phyloP scores from a whole-genome alignment of 2,113 vertebrate species.

The Limanda limanda region DNA sequence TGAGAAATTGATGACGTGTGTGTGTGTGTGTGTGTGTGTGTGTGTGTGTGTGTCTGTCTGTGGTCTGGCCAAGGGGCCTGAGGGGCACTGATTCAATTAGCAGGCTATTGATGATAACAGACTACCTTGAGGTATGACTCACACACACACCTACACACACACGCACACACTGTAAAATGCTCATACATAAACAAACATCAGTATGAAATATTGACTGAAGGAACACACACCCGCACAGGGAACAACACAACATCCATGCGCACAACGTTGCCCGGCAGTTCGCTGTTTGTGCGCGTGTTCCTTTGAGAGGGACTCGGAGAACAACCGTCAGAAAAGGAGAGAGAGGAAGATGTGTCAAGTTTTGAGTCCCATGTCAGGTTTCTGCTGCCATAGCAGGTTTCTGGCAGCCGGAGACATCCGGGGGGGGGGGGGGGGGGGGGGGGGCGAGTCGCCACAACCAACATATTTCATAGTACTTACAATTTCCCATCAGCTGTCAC shows the following conservation, averaged over 20 bases:
- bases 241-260: background rate
- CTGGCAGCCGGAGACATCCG: slow-evolving; percentile 45
- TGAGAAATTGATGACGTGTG: slow-evolving; percentile 56
- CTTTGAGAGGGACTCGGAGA: slow-evolving; percentile 35
- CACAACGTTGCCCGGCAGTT: background rate
- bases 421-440: background rate
- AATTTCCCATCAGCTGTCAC: slow-evolving; percentile 30
- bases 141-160: slow-evolving; percentile 21
- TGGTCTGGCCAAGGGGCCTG: slow-evolving; percentile 66
- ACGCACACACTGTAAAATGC: slow-evolving; percentile 1
- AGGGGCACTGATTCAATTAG: slow-evolving; percentile 77
- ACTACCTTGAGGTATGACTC: slow-evolving; percentile 63
- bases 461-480: slow-evolving; percentile 21
- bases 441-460: slow-evolving; percentile 18
- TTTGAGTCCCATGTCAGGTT: slow-evolving; percentile 46
- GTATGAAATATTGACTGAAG: background rate
- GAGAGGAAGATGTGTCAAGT: slow-evolving; percentile 17
- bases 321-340: slow-evolving; percentile 20
- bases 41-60: background rate
- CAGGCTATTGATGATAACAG: slow-evolving; percentile 69
- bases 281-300: background rate
- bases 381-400: slow-evolving; percentile 64
- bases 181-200: slow-evolving; percentile 34
- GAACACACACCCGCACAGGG: background rate
- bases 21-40: slow-evolving; percentile 4